Conservation (phyloP, 2,797 vertebrate species). For the Macrochelys suwanniensis region DNA sequence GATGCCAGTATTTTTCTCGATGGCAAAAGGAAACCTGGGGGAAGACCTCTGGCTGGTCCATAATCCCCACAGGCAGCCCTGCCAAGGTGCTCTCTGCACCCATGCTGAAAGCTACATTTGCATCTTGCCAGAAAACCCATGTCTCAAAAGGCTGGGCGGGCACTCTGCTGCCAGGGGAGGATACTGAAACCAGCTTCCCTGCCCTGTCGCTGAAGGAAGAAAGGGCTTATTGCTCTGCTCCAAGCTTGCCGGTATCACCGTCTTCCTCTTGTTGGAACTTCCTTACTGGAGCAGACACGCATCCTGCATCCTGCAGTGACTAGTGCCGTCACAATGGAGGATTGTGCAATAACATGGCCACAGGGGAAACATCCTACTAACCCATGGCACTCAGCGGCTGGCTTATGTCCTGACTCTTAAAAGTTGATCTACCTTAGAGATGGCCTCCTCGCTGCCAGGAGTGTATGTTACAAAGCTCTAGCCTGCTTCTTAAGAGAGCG, state of each 20-base stretch:
- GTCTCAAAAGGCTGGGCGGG: background rate
- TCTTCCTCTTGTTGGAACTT: background rate
- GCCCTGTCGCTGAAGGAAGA: background rate
- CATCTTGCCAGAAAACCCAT: background rate
- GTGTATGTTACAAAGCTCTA: background rate
- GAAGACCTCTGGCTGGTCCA: background rate
- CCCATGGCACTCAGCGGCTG: background rate
- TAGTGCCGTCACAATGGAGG: background rate
- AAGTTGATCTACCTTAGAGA: background rate
- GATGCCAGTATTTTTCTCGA: background rate
- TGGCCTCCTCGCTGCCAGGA: no score
- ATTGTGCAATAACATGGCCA: background rate
- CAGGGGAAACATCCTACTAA: background rate
- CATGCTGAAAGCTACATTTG: background rate
- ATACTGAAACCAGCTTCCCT: background rate
- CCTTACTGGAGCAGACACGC: fast-evolving
- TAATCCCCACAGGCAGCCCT: background rate
- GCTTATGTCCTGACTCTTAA: background rate
- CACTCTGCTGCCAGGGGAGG: background rate
- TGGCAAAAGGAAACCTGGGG: background rate
- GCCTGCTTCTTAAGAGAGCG: background rate
- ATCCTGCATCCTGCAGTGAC: background rate
- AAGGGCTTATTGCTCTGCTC: background rate
- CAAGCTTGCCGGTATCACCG: background rate
- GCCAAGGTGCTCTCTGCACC: background rate